phyloP scores from a whole-genome alignment of 2,113 vertebrate species.

The rat (Rattus norvegicus) region GRCr8 NC_086028.1:63375501-63376000 shows the following conservation, averaged over 20 bases:
- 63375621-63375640: neutral
- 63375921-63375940: conserved; percentile 24
- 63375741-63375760: conserved; percentile 58
- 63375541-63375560: neutral
- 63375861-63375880: conserved; percentile 15
- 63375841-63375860: conserved; percentile 56
- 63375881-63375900: conserved; percentile 15
- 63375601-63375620: conserved; percentile 44
- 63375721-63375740: conserved; percentile 25
- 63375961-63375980: neutral
- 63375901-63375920: conserved; percentile 14
- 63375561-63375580: neutral
- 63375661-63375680: conserved; percentile 61
- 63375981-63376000: neutral
- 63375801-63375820: neutral
- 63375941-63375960: neutral
- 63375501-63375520: neutral
- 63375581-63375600: conserved; percentile 54
- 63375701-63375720: neutral
- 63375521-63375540: neutral
- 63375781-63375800: conserved; percentile 43
- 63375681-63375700: conserved; percentile 48
- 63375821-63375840: conserved; percentile 48
- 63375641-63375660: conserved; percentile 47
- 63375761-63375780: conserved; percentile 30